Evolutionary conservation across 2,113 vertebrate species (phyloP).

Genomic region (Bubo bubo): DNA sequence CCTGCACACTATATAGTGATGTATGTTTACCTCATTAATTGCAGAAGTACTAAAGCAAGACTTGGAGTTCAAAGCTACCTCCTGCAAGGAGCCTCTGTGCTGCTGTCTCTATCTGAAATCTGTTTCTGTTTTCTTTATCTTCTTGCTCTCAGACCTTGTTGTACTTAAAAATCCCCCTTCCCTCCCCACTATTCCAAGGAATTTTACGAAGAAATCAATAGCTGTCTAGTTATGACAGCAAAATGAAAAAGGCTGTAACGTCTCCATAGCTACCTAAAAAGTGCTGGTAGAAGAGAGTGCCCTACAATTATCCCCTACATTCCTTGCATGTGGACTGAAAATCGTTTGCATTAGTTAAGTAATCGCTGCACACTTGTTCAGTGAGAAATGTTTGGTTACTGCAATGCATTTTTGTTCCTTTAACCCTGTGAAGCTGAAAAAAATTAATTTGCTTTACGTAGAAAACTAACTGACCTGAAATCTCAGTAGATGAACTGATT

Average conservation of each 20-base stretch:
- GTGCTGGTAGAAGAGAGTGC: not conserved
- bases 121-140: not conserved
- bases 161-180: not conserved
- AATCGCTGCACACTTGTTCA: not conserved
- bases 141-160: not conserved
- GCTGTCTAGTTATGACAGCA: slow-evolving; percentile 28
- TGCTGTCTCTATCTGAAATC: not conserved
- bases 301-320: slow-evolving; percentile 4
- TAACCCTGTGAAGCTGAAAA: not conserved
- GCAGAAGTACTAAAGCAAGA: not conserved
- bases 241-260: not conserved
- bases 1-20: not conserved
- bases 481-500: not conserved
- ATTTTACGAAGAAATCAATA: slow-evolving; percentile 32
- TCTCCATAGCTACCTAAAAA: slow-evolving; percentile 46
- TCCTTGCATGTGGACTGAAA: slow-evolving; percentile 27
- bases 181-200: not conserved
- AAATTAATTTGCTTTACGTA: not conserved
- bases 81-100: not conserved
- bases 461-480: not conserved
- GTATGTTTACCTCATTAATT: not conserved
- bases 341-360: slow-evolving; percentile 45
- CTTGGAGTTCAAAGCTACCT: not conserved
- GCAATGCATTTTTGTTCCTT: not conserved
- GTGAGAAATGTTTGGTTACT: slow-evolving; percentile 8